Conservation (phyloP, 2,797 vertebrate genomes). For the Sylvilagus floridanus region DNA sequence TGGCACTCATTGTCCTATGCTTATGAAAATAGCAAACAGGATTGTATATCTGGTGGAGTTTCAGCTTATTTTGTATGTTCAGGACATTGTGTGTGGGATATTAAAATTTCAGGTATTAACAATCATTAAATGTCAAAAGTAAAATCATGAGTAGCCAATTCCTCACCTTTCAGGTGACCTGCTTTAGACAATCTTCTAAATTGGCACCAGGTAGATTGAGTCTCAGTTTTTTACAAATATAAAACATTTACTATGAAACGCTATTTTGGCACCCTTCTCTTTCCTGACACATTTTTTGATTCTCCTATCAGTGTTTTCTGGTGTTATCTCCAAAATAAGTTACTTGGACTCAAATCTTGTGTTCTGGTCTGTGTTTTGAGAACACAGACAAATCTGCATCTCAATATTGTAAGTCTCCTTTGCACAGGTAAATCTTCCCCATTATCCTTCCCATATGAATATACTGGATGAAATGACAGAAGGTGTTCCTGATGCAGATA, state of each 20-base stretch:
- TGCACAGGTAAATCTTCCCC: neutral
- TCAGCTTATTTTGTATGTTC: neutral
- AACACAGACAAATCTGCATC: neutral
- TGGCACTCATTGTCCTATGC: rapidly evolving
- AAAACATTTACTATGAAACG: neutral
- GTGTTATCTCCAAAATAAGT: neutral
- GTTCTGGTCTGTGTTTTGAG: neutral
- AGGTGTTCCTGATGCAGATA: neutral
- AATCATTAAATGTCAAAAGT: neutral
- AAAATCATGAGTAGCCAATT: neutral
- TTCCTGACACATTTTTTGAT: neutral
- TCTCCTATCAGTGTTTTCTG: neutral
- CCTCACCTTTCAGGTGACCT: neutral
- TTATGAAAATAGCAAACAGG: too few species aligned
- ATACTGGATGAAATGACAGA: neutral
- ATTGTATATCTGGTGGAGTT: neutral
- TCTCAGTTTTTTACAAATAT: neutral
- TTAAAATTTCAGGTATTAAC: neutral
- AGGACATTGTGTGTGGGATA: neutral
- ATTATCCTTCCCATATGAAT: rapidly evolving
- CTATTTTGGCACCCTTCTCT: neutral
- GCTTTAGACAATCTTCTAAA: neutral
- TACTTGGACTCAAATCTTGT: neutral
- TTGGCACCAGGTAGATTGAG: neutral
- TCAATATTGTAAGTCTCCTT: neutral